Base-by-base conservation (phyloP, 2,797 vertebrate genomes). In the Gymnopithys bicolor region DNA sequence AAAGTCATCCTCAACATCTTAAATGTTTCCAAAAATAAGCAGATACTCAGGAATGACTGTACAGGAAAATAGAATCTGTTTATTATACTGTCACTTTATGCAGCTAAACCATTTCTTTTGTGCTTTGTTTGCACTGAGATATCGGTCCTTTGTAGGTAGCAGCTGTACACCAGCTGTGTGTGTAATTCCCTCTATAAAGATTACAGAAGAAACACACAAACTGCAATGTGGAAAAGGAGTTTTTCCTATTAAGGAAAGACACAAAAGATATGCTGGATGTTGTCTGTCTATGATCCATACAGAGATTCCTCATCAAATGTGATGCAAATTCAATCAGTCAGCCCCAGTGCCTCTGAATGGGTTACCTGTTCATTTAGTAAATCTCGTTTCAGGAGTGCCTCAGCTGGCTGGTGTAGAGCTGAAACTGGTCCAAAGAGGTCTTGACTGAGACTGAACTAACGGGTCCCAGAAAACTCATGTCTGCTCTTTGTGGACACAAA, bases 91-190 rank as follows among this genome's bases (percentile, higher is more conserved):
- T 45, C 55, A 48, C 13, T 81, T 92, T 43, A 68, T 79, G 12
- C 19, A 88, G 35, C 45, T 55, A 90, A 95, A 63, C 48, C 5
- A 60, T 91, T 94, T 92, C 49, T 53, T 82, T 60, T 60, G 60
- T 93, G 46, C 60, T 93, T 90, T 93, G 51, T 90, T 94, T 90
- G 67, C 77, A 68, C 35, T 45, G 80, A 89, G 79, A 70, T 93
- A 39, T 39, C 3, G 14, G 39, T 41, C 15, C 41, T 41, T 41
- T 84, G 39, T 58, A 67, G 73, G 66, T 19, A 69, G 78, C 66
- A 69, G 51, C 66, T 80, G 62, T 64, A 58, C 35, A 77, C 39
- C 87, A 82, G 60, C 87, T 95, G 46, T 64, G 35, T 69, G 35
- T 63, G 19, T 56, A 64, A 17, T 49, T 87, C 46, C 33, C 23